These are phyloP conservation scores for Otocyon megalotis DNA, from an alignment of 2,113 vertebrate genomes.

Conservation along the genomic window DNA sequence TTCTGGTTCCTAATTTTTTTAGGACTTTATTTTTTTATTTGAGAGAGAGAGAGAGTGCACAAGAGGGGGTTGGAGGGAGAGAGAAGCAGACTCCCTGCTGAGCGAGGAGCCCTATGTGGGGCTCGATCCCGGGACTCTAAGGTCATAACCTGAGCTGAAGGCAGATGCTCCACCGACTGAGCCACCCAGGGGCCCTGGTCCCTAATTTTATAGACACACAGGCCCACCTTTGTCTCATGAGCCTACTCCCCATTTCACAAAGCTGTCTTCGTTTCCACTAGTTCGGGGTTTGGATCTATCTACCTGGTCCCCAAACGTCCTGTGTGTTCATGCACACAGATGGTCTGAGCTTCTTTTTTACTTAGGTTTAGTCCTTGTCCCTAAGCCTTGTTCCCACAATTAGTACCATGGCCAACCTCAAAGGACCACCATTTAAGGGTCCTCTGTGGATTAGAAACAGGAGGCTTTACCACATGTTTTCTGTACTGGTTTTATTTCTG, in stretches of 20 bases:
- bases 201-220: neutral
- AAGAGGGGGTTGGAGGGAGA: too few species aligned
- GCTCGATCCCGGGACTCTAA: too few species aligned
- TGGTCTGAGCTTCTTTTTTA: constrained; percentile 46
- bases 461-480: constrained; percentile 70
- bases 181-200: too few species aligned
- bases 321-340: neutral
- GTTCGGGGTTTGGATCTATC: neutral
- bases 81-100: too few species aligned
- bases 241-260: neutral
- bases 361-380: constrained; percentile 42
- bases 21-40: too few species aligned
- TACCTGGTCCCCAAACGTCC: constrained; percentile 8
- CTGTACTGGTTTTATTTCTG: constrained; percentile 59
- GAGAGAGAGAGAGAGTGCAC: too few species aligned
- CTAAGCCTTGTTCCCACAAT: constrained; percentile 74
- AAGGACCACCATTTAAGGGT: constrained; percentile 67
- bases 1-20: too few species aligned
- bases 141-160: too few species aligned
- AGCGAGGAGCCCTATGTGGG: too few species aligned
- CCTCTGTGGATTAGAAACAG: constrained; percentile 75
- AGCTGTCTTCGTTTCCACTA: neutral
- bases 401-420: constrained; percentile 68
- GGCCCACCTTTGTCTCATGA: neutral
- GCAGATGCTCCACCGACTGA: too few species aligned